Evolutionary conservation across 2,888 invertebrate genomes (phyloP).

Genomic region (Eupithecia abbreviata): DNA sequence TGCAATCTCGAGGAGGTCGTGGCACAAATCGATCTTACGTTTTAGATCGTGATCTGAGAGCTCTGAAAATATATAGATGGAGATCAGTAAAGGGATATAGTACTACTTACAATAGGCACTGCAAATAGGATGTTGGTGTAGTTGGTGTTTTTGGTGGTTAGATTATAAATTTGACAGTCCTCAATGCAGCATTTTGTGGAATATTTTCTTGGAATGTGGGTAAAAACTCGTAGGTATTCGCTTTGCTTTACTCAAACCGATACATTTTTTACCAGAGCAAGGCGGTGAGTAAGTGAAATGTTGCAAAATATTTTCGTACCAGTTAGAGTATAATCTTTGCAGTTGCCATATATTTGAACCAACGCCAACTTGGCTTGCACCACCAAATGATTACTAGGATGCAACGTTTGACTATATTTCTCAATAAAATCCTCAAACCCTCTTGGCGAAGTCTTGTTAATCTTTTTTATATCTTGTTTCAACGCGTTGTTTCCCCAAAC

Average conservation of each 20-base stretch:
- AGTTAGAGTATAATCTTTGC: slow-evolving; percentile 79
- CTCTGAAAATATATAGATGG: slow-evolving; percentile 66
- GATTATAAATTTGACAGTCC: no score
- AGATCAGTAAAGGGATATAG: background rate
- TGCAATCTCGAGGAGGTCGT: slow-evolving; percentile 86
- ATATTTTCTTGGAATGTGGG: background rate
- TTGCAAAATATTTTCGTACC: slow-evolving; percentile 63
- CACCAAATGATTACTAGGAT: slow-evolving; percentile 87
- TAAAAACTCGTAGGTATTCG: background rate
- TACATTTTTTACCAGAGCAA: background rate
- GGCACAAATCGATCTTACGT: slow-evolving; percentile 86
- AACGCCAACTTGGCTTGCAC: slow-evolving; percentile 88
- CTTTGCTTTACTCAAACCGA: background rate
- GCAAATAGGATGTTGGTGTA: background rate
- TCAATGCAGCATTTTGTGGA: background rate
- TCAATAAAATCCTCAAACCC: slow-evolving; percentile 86
- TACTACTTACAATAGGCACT: background rate
- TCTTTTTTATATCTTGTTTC: slow-evolving; percentile 82
- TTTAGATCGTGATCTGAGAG: slow-evolving; percentile 81
- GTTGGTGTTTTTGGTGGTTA: background rate
- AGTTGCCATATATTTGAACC: slow-evolving; percentile 87
- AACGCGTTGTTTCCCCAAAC: slow-evolving; percentile 85
- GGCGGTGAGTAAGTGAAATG: background rate
- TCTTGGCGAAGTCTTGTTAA: slow-evolving; percentile 81
- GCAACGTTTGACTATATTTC: slow-evolving; percentile 85